Evolutionary conservation across 37 sponge, comb jelly and placozoan species (phyloP).

Genomic region (Crambe crambe): DNA sequence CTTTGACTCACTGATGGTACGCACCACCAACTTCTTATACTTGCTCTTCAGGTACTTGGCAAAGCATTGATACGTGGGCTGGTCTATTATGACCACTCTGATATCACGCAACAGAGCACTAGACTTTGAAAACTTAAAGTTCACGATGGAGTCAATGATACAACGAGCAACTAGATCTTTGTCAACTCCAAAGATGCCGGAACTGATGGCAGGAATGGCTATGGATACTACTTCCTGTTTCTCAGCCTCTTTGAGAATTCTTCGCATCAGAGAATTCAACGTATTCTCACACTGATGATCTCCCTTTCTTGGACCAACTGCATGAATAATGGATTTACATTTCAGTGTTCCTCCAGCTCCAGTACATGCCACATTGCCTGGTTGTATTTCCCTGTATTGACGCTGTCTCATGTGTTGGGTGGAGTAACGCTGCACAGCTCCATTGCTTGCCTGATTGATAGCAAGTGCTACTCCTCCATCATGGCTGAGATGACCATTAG

Average conservation of each 20-base stretch:
- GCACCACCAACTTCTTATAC: too few relatives aligned
- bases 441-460: constrained; percentile 46
- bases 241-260: constrained; percentile 24
- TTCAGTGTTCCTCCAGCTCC: constrained; percentile 56
- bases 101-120: constrained; percentile 49
- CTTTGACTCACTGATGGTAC: neutral
- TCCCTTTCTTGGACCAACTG: constrained; percentile 57
- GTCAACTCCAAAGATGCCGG: constrained; percentile 69
- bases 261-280: constrained; percentile 25
- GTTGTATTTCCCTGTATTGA: constrained; percentile 19
- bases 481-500: constrained; percentile 56
- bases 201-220: constrained; percentile 72
- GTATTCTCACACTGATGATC: constrained; percentile 11
- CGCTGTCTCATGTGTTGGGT: constrained; percentile 1
- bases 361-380: constrained; percentile 56
- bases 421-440: constrained; percentile 39
- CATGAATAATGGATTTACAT: constrained; percentile 68
- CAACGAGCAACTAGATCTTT: constrained; percentile 29
- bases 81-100: constrained; percentile 72
- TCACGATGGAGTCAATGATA: constrained; percentile 35
- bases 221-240: constrained; percentile 42
- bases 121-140: constrained; percentile 18
- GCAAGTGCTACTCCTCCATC: constrained; percentile 77
- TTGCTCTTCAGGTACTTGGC: constrained; percentile 6
- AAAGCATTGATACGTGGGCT: constrained; percentile 36